phyloP scores from a whole-genome alignment of 2,797 vertebrate species.

The Apodemus agrarius region DNA sequence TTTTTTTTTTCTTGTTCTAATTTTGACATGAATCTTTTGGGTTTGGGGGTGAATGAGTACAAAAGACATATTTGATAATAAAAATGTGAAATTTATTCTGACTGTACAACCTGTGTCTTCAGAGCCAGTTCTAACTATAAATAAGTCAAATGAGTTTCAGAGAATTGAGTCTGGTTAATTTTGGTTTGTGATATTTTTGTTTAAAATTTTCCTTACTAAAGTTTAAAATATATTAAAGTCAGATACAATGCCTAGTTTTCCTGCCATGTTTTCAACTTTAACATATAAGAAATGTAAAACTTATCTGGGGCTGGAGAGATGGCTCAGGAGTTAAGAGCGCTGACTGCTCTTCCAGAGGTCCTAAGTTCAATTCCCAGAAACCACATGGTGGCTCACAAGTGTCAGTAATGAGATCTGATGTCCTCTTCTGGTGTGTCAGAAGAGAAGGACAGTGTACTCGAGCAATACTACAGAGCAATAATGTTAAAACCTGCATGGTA shows the following conservation, averaged over 20 bases:
- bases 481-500: too few species aligned
- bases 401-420: too few species aligned
- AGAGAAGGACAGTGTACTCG: too few species aligned
- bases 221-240: not conserved
- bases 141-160: not conserved
- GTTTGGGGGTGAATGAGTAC: not conserved
- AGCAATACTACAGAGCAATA: too few species aligned
- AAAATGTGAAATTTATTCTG: not conserved
- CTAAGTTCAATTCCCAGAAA: too few species aligned
- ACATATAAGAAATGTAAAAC: not conserved
- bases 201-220: not conserved
- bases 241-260: not conserved
- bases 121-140: not conserved
- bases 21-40: not conserved
- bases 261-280: not conserved
- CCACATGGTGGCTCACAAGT: too few species aligned
- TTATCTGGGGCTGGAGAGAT: not conserved
- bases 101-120: not conserved
- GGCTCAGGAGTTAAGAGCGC: too few species aligned
- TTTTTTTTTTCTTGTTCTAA: not conserved
- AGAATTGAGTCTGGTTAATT: not conserved
- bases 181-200: not conserved
- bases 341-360: too few species aligned
- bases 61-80: not conserved
- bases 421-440: too few species aligned